Evolutionary conservation across 1,140 invertebrate genomes (phyloP).

Genomic region (Drosophila micromelanica): DNA sequence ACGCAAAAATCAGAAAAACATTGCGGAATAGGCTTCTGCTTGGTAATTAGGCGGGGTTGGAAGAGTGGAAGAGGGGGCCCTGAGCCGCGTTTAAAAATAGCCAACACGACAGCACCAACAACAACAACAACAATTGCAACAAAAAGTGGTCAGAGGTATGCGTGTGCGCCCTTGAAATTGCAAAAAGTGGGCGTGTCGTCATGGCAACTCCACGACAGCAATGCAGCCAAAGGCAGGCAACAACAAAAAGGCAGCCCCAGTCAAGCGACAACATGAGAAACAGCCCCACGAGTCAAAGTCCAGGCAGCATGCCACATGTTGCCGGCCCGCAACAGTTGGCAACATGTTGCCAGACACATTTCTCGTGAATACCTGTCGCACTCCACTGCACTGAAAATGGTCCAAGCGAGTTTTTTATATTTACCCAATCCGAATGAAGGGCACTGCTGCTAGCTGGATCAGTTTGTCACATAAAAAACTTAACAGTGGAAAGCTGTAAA

Average conservation of each 20-base stretch:
- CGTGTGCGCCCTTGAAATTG: constrained; percentile 61
- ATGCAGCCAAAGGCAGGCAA: constrained; percentile 8
- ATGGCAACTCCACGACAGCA: constrained; percentile 55
- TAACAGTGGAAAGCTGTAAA: no score
- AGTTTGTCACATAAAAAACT: constrained; percentile 23
- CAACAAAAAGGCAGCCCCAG: constrained; percentile 36
- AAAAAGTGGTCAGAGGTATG: constrained; percentile 29
- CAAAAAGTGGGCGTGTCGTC: constrained; percentile 70
- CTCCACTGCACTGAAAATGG: constrained; percentile 16
- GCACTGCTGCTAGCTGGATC: neutral
- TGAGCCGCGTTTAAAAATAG: constrained; percentile 31
- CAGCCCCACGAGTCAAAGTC: constrained; percentile 20
- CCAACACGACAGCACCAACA: constrained; percentile 19
- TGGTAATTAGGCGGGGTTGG: constrained; percentile 36
- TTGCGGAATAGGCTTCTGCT: neutral
- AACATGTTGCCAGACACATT: constrained; percentile 69
- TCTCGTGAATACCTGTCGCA: constrained; percentile 31
- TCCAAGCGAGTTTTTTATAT: constrained; percentile 5
- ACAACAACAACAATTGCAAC: constrained; percentile 18
- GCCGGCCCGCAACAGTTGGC: constrained; percentile 32
- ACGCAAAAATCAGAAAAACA: constrained; percentile 10
- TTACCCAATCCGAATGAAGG: neutral
- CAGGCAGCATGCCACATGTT: constrained; percentile 40
- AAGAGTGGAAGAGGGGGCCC: neutral
- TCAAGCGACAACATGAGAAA: neutral